Base-by-base conservation (phyloP, 2,113 vertebrate species). In the Mesoclemmys tuberculata region DNA sequence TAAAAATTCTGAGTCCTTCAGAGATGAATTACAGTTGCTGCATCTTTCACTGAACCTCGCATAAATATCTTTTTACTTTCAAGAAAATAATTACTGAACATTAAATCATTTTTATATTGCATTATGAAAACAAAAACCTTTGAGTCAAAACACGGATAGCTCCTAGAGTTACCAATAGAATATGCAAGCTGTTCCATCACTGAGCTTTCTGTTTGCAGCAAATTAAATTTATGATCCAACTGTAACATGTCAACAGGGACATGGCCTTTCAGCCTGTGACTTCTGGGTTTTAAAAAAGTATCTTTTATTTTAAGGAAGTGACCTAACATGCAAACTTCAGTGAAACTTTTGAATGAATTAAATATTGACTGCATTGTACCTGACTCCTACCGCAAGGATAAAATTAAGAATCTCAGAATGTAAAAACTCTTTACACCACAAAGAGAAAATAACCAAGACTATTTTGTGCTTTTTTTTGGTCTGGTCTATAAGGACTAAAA, bases 51-150 rank as follows among this genome's bases (percentile, higher is more conserved):
- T 92, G 96, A 91, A 82, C 87, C 48, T 93, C 87, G 92, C 68
- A 93, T 91, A 96, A 97, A 90, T 96, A 87, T 55, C 22, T 71
- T 95, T 93, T 88, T 71, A 8, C 88, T 89, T 96, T 89, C 93
- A 87, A 88, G 93, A 96, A 97, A 97, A 96, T 95, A 96, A 97
- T 96, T 97, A 98, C 11, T 75, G 82, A 91, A 87, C 75, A 92
- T 90, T 96, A 98, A 94, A 97, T 97, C 96, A 95, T 58, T 97
- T 95, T 93, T 96, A 94, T 38, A 82, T 49, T 2, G 1, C 88
- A 49, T 94, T 93, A 82, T 12, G 77, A 94, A 93, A 94, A 93
- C 56, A 97, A 96, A 97, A 89, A 4, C 52, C 83, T 95, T 88
- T 90, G 90, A 94, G 90, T 93, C 91, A 56, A 56, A 68, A 90